Evolutionary conservation across 1,140 invertebrate species (phyloP).

Genomic region (Habropoda laboriosa): DNA sequence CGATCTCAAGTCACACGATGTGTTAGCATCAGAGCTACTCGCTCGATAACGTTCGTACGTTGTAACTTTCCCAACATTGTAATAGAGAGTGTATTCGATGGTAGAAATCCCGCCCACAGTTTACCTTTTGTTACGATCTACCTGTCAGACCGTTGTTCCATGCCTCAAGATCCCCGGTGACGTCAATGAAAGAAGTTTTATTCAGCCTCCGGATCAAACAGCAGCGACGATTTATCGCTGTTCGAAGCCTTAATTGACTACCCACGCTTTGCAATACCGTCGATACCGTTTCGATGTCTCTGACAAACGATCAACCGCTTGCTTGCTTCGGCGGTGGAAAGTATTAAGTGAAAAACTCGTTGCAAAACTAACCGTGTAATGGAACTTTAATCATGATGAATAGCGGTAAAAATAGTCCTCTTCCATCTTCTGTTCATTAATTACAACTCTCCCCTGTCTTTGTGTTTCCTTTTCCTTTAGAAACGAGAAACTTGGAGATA

Average conservation of each 20-base stretch:
- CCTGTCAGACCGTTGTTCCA: constrained; percentile 36
- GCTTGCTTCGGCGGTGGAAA: not conserved
- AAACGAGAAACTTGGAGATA: no score
- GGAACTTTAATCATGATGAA: not conserved
- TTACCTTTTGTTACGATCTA: constrained; percentile 36
- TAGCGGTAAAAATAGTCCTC: not conserved
- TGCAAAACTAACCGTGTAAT: not conserved
- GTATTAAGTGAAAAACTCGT: constrained; percentile 2
- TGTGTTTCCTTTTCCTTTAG: not conserved
- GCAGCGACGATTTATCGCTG: constrained; percentile 56
- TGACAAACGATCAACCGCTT: constrained; percentile 29
- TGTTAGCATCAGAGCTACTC: constrained; percentile 1
- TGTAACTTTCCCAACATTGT: constrained; percentile 48
- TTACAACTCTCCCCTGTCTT: no score
- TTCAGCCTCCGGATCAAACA: constrained; percentile 2
- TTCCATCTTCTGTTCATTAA: not conserved
- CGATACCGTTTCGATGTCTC: not conserved
- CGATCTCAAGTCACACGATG: not conserved
- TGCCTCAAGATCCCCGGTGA: constrained; percentile 33
- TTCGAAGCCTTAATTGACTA: constrained; percentile 48
- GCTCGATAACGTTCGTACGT: constrained; percentile 31
- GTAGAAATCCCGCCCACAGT: constrained; percentile 37
- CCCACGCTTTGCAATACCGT: constrained; percentile 24
- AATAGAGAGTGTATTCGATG: constrained; percentile 16
- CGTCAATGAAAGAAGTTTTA: constrained; percentile 46